phyloP scores from a whole-genome alignment of 2,888 invertebrate genomes.

The Ametastegia equiseti region DNA sequence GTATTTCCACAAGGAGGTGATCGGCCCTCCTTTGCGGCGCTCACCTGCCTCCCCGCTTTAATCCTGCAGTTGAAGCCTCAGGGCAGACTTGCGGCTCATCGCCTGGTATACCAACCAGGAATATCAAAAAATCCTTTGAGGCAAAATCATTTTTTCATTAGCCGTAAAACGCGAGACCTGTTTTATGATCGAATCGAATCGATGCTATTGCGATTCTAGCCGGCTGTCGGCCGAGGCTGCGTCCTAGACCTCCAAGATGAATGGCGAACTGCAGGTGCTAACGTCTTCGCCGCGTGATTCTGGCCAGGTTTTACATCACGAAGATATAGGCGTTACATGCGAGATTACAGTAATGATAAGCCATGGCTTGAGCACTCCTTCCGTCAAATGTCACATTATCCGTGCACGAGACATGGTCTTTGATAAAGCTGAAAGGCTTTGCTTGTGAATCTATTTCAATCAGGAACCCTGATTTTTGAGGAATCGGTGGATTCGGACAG shows the following conservation, averaged over 20 bases:
- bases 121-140: neutral
- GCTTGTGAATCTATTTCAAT: neutral
- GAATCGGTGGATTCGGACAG: neutral
- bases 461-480: neutral
- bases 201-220: neutral
- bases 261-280: constrained; percentile 24
- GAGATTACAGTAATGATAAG: neutral
- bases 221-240: constrained; percentile 24
- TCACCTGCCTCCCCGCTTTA: constrained; percentile 21
- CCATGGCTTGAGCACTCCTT: neutral
- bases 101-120: neutral
- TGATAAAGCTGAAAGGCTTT: neutral
- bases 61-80: neutral
- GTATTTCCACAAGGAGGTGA: constrained; percentile 69
- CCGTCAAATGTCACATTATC: neutral
- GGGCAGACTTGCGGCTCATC: neutral
- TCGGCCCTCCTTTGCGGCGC: constrained; percentile 50
- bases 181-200: neutral
- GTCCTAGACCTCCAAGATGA: constrained; percentile 29
- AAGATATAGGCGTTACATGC: neutral
- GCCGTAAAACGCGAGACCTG: neutral
- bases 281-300: neutral
- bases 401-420: neutral
- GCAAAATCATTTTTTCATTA: neutral
- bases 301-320: neutral